Percentiles rank a stretch among this genome's conserved stretches.
Conservation (phyloP, 2,797 vertebrate genomes). For the Hypotaenidia philippensis region DNA sequence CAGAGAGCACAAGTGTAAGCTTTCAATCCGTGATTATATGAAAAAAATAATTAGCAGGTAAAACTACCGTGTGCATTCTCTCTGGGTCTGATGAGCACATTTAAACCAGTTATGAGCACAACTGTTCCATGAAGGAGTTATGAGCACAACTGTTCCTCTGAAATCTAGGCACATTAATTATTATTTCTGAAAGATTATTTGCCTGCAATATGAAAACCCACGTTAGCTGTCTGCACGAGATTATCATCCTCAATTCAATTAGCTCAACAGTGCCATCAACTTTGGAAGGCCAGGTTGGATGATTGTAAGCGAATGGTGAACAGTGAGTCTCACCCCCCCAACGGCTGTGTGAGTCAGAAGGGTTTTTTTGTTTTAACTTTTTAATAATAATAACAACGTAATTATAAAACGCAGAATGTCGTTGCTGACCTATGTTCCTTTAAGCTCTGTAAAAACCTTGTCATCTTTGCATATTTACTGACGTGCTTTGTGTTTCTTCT, state of each 20-base stretch:
- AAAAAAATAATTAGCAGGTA: neutral
- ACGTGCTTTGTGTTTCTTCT: neutral
- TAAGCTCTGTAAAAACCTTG: neutral
- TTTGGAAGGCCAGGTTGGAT: neutral
- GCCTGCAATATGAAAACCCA: neutral
- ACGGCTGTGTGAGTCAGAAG: neutral
- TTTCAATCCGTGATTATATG: neutral
- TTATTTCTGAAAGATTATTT: conserved; percentile 3
- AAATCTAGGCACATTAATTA: neutral
- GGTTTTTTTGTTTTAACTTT: neutral
- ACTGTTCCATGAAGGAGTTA: neutral
- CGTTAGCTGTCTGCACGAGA: neutral
- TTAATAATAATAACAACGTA: neutral
- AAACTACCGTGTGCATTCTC: neutral
- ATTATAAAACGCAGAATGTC: neutral
- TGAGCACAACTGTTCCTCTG: neutral
- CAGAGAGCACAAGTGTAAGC: neutral
- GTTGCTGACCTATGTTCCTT: neutral
- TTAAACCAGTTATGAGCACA: neutral
- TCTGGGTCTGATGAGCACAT: neutral
- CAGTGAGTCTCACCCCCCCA: neutral
- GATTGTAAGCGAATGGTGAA: neutral
- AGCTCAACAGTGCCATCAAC: neutral
- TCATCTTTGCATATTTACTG: neutral
- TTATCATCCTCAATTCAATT: neutral